phyloP scores from a whole-genome alignment of 2,888 invertebrate genomes.

The Amiota minor region DNA sequence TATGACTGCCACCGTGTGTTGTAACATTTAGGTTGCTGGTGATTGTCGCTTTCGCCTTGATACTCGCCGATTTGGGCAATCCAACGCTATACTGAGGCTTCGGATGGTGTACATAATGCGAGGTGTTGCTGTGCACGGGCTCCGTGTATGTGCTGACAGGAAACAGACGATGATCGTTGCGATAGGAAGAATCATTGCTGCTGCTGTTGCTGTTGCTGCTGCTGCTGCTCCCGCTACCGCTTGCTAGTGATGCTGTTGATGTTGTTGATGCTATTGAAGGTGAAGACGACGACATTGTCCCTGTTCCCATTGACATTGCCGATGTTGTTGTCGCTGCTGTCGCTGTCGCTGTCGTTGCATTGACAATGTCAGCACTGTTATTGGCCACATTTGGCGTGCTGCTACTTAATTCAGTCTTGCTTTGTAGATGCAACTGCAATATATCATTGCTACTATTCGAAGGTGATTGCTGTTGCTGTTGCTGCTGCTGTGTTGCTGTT shows the following conservation, averaged over 20 bases:
- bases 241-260: slow-evolving; percentile 7
- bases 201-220: slow-evolving; percentile 33
- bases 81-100: slow-evolving; percentile 70
- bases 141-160: slow-evolving; percentile 82
- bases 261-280: slow-evolving; percentile 33
- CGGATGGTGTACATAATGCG: slow-evolving; percentile 68
- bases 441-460: slow-evolving; percentile 4
- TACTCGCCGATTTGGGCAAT: slow-evolving; percentile 60
- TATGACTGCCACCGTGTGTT: slow-evolving; percentile 21
- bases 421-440: slow-evolving; percentile 43
- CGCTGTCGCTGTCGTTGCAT: slow-evolving; percentile 15
- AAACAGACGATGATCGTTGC: slow-evolving; percentile 77
- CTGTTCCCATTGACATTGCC: no score
- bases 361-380: slow-evolving; percentile 14
- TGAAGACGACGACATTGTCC: not conserved
- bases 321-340: slow-evolving; percentile 3
- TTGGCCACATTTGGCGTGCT: slow-evolving; percentile 55
- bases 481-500: slow-evolving; percentile 15
- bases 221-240: slow-evolving; percentile 16
- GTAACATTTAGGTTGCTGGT: not conserved
- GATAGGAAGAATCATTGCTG: slow-evolving; percentile 61
- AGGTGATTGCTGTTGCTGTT: slow-evolving; percentile 9
- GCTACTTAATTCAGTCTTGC: slow-evolving; percentile 50
- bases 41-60: slow-evolving; percentile 44
- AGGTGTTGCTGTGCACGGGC: slow-evolving; percentile 72